Conservation (phyloP, 2,888 invertebrate species). For the Parthenolecanium corni region DNA sequence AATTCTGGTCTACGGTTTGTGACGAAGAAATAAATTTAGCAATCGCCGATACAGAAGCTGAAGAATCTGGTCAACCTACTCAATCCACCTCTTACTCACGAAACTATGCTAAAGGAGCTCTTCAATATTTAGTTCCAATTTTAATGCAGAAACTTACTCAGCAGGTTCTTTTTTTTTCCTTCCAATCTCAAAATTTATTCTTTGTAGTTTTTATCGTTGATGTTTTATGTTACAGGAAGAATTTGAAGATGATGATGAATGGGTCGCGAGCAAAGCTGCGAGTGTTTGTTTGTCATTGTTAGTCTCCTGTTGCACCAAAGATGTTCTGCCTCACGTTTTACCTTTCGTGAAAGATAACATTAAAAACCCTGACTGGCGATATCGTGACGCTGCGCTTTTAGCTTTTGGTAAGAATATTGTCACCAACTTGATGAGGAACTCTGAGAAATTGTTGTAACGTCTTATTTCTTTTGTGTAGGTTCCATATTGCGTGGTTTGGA, state of each 20-base stretch:
- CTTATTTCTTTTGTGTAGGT: neutral
- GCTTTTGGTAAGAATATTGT: slow-evolving; percentile 61
- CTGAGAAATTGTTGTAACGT: neutral
- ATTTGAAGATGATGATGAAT: slow-evolving; percentile 94
- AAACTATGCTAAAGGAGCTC: slow-evolving; percentile 89
- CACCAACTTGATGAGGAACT: neutral
- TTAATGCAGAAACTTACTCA: slow-evolving; percentile 86
- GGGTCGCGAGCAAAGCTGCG: slow-evolving; percentile 98
- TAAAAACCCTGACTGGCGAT: slow-evolving; percentile 81
- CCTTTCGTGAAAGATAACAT: slow-evolving; percentile 95
- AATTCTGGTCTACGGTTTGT: slow-evolving; percentile 98
- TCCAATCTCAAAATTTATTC: no score
- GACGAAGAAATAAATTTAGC: slow-evolving; percentile 96
- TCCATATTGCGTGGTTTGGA: slow-evolving; percentile 84
- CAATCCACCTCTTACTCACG: slow-evolving; percentile 52
- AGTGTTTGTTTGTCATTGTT: slow-evolving; percentile 96
- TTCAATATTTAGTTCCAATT: slow-evolving; percentile 90
- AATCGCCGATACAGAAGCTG: slow-evolving; percentile 87
- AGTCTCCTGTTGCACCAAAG: slow-evolving; percentile 93
- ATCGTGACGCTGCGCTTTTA: slow-evolving; percentile 94
- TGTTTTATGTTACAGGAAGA: slow-evolving; percentile 50
- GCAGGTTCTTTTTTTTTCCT: slow-evolving; percentile 49
- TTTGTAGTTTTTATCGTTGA: slow-evolving; percentile 34
- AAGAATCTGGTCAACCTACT: slow-evolving; percentile 81
- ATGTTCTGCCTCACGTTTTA: slow-evolving; percentile 85